Evolutionary conservation across 2,888 invertebrate species (phyloP).

Genomic region (Aspidapion aeneum): DNA sequence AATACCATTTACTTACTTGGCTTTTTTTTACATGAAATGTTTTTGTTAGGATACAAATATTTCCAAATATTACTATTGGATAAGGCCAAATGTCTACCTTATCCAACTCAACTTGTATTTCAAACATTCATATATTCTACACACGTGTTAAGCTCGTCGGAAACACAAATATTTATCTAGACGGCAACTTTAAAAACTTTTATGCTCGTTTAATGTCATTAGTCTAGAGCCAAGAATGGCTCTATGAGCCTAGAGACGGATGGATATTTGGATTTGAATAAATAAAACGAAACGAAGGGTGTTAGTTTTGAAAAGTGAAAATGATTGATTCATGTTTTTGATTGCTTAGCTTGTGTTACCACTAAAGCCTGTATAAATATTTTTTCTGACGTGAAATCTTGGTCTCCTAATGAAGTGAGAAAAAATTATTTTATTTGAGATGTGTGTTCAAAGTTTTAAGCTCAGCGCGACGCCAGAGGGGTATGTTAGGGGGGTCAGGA

Average conservation of each 20-base stretch:
- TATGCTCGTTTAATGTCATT: background rate
- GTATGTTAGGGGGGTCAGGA: no score
- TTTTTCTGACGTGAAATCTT: background rate
- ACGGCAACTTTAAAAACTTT: background rate
- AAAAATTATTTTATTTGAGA: background rate
- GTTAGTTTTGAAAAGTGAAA: constrained; percentile 6
- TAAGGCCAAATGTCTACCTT: no score
- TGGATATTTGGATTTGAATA: background rate
- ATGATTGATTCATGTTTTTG: constrained; percentile 20
- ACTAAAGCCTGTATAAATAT: background rate
- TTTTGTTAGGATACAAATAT: no score
- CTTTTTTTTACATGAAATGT: no score
- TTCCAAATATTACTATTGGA: no score
- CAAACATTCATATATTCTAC: background rate
- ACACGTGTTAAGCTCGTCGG: background rate
- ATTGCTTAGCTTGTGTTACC: background rate
- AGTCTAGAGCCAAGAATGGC: no score
- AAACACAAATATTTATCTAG: background rate
- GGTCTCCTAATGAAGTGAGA: background rate
- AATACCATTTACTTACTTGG: no score
- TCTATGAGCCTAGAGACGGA: background rate
- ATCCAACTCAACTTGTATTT: no score
- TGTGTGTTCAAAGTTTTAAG: no score
- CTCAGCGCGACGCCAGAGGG: no score
- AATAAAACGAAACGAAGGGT: background rate